Base-by-base conservation (phyloP, 1,140 invertebrate species). In the Mizuhopecten yessoensis region DNA sequence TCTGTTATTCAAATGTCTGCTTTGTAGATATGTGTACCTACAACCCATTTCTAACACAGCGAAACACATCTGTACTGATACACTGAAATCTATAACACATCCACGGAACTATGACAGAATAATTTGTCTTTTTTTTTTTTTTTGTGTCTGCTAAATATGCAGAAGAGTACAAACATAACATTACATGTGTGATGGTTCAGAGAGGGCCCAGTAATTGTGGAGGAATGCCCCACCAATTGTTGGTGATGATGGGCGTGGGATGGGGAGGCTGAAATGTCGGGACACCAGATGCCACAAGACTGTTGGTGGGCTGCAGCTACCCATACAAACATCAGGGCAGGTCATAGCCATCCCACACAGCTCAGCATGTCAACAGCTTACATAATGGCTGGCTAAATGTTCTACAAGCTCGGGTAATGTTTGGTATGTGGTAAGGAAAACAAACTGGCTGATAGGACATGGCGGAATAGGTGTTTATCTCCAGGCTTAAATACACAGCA, bases 1-100 rank as follows among this genome's bases (percentile, higher is more conserved):
- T 75, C 57, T 75, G 57, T 75, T 75, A 75, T 75, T 75, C n/a
- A 75, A 75, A 75, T 75, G 57, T 75, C 57, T 75, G 23, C 57
- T 75, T 29, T 75, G 23, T 75, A 29, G 2, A 75, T 75, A 5
- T 75, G n/a, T 29, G 29, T 75, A 75, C 20, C 11, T 75, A 75
- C 57, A 75, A 13, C 3, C 23, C 45, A 10, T 20, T 17, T 29
- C 57, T 29, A n/a, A 75, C 17, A 29, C 29, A n/a, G n/a, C n/a
- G 36, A 39, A 75, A 75, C 57, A 29, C 57, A 75, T 75, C n/a
- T 75, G 57, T 75, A 75, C 1, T n/a, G n/a, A 2, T 75, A 13
- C 36, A 39, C 36, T 13, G n/a, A n/a, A n/a, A 29, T n/a, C 57
- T 75, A 29, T 29, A 75, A 23, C 57, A 29, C 23, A 75, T 0